phyloP scores from a whole-genome alignment of 1,140 invertebrate species.

The Contarinia nasturtii region DNA sequence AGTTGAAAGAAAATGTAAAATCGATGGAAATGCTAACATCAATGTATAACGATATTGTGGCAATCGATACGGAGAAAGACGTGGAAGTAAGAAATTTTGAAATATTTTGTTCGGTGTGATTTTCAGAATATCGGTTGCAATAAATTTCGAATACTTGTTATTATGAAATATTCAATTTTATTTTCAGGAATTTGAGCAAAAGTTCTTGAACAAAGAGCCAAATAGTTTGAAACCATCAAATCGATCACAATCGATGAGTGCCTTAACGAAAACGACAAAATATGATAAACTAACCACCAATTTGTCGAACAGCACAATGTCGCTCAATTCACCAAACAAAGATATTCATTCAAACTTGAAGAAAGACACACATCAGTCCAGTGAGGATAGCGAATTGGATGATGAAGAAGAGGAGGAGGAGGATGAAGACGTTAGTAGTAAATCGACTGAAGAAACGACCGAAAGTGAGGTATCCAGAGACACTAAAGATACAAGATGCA shows the following conservation, averaged over 20 bases:
- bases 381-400: not conserved
- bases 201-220: not conserved
- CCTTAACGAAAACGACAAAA: not conserved
- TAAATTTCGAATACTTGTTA: too few relatives aligned
- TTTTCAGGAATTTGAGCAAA: not conserved
- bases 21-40: too few relatives aligned
- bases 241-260: not conserved
- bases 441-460: not conserved
- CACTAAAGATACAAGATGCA: not conserved
- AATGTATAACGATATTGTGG: too few relatives aligned
- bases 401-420: not conserved
- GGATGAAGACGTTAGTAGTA: not conserved
- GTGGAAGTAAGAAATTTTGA: too few relatives aligned
- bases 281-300: not conserved
- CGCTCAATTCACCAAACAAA: not conserved
- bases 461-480: not conserved
- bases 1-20: too few relatives aligned
- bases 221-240: not conserved
- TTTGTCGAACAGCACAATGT: not conserved
- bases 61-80: too few relatives aligned
- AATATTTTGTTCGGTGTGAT: too few relatives aligned
- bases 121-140: too few relatives aligned
- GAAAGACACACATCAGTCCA: not conserved
- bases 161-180: too few relatives aligned
- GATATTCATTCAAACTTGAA: too few relatives aligned